phyloP scores from a whole-genome alignment of 2,113 vertebrate genomes.

The Phyllopteryx taeniolatus region DNA sequence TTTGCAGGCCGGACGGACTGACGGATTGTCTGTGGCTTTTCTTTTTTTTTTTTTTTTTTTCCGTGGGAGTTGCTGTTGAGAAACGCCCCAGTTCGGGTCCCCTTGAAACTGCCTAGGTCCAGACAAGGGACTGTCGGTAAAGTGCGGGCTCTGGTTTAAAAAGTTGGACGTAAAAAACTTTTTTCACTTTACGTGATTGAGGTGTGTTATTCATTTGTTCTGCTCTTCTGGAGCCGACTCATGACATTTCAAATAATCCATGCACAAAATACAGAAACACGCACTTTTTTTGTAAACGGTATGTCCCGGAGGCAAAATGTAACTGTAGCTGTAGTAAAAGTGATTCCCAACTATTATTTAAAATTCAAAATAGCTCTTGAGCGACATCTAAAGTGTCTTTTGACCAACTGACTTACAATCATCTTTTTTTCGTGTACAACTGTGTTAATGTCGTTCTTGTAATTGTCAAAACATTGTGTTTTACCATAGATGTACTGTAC shows the following conservation, averaged over 20 bases:
- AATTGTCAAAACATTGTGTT: too few relatives aligned
- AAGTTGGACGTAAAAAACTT: background rate
- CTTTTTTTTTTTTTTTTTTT: background rate
- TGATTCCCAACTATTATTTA: too few relatives aligned
- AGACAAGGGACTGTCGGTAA: constrained; percentile 50
- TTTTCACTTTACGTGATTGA: background rate
- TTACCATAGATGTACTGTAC: too few relatives aligned
- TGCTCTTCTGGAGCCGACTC: background rate
- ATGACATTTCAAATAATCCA: background rate
- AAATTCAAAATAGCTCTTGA: too few relatives aligned
- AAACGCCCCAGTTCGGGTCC: constrained; percentile 64
- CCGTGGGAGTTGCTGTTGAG: constrained; percentile 19
- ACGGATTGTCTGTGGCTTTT: background rate
- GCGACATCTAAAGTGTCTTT: too few relatives aligned
- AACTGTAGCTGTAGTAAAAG: too few relatives aligned
- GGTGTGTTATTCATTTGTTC: background rate
- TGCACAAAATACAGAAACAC: too few relatives aligned
- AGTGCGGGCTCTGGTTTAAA: background rate
- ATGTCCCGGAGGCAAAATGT: too few relatives aligned
- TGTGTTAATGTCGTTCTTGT: too few relatives aligned
- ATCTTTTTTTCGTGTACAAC: too few relatives aligned
- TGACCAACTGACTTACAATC: too few relatives aligned
- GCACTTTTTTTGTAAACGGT: too few relatives aligned
- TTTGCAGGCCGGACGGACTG: background rate
- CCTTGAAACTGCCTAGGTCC: constrained; percentile 62